Conservation (phyloP, 2,888 invertebrate genomes). For the Ditula angustiorana region DNA sequence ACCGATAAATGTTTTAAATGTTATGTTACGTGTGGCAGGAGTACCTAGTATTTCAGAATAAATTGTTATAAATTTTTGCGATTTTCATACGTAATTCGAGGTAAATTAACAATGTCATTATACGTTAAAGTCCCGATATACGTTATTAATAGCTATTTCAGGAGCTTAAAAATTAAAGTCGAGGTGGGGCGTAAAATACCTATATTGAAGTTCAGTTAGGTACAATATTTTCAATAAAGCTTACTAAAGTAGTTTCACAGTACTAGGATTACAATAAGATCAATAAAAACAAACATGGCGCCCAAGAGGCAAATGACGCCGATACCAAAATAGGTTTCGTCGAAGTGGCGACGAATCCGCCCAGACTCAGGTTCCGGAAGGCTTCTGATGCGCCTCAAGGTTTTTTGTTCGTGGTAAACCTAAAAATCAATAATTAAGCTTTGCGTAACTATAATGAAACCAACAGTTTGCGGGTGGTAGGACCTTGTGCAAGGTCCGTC, state of each 20-base stretch:
- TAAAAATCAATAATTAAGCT: too few species aligned
- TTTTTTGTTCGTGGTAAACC: conserved; percentile 36
- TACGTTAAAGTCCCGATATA: too few species aligned
- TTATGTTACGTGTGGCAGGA: too few species aligned
- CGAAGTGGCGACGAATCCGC: conserved; percentile 36
- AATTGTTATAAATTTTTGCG: too few species aligned
- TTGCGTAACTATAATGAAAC: too few species aligned
- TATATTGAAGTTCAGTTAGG: not conserved
- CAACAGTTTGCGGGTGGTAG: too few species aligned
- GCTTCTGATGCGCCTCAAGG: not conserved
- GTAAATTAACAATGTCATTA: too few species aligned
- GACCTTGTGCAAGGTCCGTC: too few species aligned
- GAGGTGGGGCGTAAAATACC: not conserved
- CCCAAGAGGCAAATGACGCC: conserved; percentile 52
- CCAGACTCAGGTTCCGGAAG: not conserved
- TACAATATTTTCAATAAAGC: not conserved
- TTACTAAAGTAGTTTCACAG: not conserved
- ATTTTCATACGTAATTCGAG: too few species aligned
- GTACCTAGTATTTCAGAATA: too few species aligned
- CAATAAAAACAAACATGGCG: conserved; percentile 48
- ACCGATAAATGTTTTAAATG: too few species aligned
- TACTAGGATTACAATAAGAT: conserved; percentile 46
- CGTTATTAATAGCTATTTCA: too few species aligned
- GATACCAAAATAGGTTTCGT: conserved; percentile 54
- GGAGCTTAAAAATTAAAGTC: not conserved